A percentile compares a stretch with the other conserved stretches of the same genome.
Conservation (phyloP, 2,113 vertebrate species). For the Collichthys lucidus region DNA sequence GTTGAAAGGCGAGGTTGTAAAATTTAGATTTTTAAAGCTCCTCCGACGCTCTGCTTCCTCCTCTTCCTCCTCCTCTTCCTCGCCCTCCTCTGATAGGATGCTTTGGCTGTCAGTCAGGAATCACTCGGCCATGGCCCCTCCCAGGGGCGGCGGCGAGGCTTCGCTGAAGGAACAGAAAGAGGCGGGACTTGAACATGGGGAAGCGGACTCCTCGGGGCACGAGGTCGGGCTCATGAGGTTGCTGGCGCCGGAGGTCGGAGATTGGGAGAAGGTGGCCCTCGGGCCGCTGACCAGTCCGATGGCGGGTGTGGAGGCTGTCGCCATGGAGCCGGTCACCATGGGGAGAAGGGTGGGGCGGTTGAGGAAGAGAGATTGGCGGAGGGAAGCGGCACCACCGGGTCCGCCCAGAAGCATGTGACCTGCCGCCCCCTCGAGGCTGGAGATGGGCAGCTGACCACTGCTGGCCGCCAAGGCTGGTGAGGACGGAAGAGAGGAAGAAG, state of each 20-base stretch:
- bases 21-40: slow-evolving; percentile 80
- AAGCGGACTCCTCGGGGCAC: slow-evolving; percentile 82
- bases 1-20: slow-evolving; percentile 85
- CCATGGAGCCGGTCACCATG: slow-evolving; percentile 84
- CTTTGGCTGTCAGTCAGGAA: slow-evolving; percentile 50
- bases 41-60: slow-evolving; percentile 55
- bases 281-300: slow-evolving; percentile 81
- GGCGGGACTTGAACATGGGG: slow-evolving; percentile 84
- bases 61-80: slow-evolving; percentile 52
- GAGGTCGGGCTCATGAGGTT: slow-evolving; percentile 84
- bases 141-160: slow-evolving; percentile 86
- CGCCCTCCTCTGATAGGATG: slow-evolving; percentile 65
- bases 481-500: neutral
- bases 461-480: slow-evolving; percentile 88
- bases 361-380: slow-evolving; percentile 89
- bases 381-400: slow-evolving; percentile 78
- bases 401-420: slow-evolving; percentile 89
- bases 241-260: slow-evolving; percentile 82
- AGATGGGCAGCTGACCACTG: slow-evolving; percentile 89
- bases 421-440: slow-evolving; percentile 86
- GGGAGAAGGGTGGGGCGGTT: slow-evolving; percentile 90
- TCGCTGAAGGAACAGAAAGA: slow-evolving; percentile 87
- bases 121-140: slow-evolving; percentile 87
- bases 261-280: slow-evolving; percentile 73
- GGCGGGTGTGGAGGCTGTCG: slow-evolving; percentile 74